Evolutionary conservation across 2,113 vertebrate species (phyloP).

Genomic region (Zosterops lateralis): DNA sequence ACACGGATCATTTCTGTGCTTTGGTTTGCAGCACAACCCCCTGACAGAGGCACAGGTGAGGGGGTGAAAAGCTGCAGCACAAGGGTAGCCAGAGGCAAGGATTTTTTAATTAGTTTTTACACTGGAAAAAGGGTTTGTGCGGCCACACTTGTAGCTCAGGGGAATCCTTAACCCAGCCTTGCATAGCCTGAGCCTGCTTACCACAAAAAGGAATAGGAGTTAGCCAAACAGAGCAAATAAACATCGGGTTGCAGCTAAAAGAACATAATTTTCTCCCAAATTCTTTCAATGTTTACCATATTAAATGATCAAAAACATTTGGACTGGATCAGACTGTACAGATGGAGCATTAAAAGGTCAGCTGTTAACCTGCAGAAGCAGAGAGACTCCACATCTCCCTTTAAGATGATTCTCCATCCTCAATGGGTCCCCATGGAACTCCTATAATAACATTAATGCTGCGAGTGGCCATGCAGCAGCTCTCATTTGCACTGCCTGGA

Average conservation of each 20-base stretch:
- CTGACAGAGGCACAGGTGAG: constrained; percentile 12
- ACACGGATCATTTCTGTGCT: background rate
- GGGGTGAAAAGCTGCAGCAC: background rate
- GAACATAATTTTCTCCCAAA: background rate
- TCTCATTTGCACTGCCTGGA: background rate
- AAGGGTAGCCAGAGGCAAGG: constrained; percentile 45
- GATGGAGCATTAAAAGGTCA: constrained; percentile 44
- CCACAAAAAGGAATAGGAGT: background rate
- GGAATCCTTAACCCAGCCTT: constrained; percentile 43
- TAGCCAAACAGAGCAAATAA: background rate
- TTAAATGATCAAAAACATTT: constrained; percentile 35
- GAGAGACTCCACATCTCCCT: constrained; percentile 27
- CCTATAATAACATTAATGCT: constrained; percentile 22
- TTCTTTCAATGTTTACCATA: background rate
- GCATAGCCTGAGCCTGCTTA: constrained; percentile 1
- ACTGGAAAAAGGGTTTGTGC: background rate
- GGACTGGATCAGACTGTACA: background rate
- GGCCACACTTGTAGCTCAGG: constrained; percentile 23
- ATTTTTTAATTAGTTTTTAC: constrained; percentile 38
- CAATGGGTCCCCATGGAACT: constrained; percentile 5
- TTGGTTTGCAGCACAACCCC: background rate
- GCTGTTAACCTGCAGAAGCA: constrained; percentile 14
- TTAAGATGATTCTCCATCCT: constrained; percentile 29
- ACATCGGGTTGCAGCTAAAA: background rate
- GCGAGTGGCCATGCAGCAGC: background rate